phyloP scores from a whole-genome alignment of 2,888 invertebrate species.

The Oscheius myriophilus region DNA sequence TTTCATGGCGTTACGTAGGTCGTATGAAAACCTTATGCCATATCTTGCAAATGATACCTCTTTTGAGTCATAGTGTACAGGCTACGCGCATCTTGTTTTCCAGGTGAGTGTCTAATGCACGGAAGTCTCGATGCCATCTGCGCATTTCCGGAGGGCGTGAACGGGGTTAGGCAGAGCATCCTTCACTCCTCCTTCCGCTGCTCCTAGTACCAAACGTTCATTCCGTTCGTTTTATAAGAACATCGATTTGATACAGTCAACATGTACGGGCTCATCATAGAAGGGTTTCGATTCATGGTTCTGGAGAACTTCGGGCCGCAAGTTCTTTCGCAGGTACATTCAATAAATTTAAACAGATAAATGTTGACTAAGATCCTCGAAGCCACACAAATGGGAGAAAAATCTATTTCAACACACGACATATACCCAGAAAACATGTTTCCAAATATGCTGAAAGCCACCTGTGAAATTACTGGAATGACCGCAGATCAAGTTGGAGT shows the following conservation, averaged over 20 bases:
- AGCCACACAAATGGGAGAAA: conserved; percentile 42
- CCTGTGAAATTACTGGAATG: conserved; percentile 48
- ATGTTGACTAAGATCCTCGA: conserved; percentile 44
- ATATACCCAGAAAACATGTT: conserved; percentile 59
- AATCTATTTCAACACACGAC: conserved; percentile 59
- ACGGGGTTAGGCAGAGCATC: background rate
- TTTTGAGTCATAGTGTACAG: too few relatives aligned
- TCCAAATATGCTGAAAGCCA: conserved; percentile 55
- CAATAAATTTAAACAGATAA: background rate
- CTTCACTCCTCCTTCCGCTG: background rate
- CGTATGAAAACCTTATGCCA: too few relatives aligned
- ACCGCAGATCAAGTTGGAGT: conserved; percentile 57
- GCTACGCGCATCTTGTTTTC: background rate
- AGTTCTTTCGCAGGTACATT: conserved; percentile 42
- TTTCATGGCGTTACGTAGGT: too few relatives aligned
- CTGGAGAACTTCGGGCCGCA: conserved; percentile 53
- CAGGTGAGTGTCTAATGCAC: conserved; percentile 9
- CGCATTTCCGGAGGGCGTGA: conserved; percentile 19
- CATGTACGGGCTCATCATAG: conserved; percentile 64
- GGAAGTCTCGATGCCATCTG: conserved; percentile 25
- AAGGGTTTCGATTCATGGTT: conserved; percentile 60
- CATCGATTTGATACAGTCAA: background rate
- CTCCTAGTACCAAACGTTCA: background rate
- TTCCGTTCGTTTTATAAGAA: background rate
- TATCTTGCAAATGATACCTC: too few relatives aligned